Base-by-base conservation (phyloP, 2,888 invertebrate genomes). In the Coronaproctus castanopsis region DNA sequence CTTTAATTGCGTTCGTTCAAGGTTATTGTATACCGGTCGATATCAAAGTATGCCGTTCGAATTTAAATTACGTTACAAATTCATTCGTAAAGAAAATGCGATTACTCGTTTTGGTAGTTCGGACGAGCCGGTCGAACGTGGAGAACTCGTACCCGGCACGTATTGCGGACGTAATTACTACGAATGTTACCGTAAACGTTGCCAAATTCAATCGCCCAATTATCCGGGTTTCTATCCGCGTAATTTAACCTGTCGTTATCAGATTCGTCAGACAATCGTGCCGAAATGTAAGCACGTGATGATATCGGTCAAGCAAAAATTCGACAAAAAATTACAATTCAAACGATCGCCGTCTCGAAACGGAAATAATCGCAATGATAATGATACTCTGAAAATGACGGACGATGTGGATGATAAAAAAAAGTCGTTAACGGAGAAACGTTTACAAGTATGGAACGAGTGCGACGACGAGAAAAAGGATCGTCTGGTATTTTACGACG, bases 231-330 rank as follows among this genome's bases (percentile, higher is more conserved):
- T 89, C 79, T 84, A 84, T 68, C 84, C 83, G 5, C 75, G 91
- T 64, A 92, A 92, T 73, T 89, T 92, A 22, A 87, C 89, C 62
- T 95, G 93, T 72, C 85, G 87, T 71, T 88, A 89, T 79, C 87
- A 86, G 64, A 76, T 90, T 64, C 78, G 87, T 50, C 87, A 90
- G 73, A 84, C 87, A 71, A 82, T 82, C 69, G 83, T 87, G 63
- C 87, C 89, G 18, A 87, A 85, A 53, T 89, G 89, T 72, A 89
- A 89, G 71, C 87, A 88, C 73, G 89, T 90, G 49, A 88, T 90
- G 85, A 85, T 91, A 66, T 83, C 87, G 20, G 85, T 90, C 61
- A 77, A 82, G 57, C 87, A 87, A 71, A 82, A 83, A 67, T 81
- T 80, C 62, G 78, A 80, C 54, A 82, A 83, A 69, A 83, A 82